A percentile compares a stretch with the other conserved stretches of the same genome.
These are phyloP conservation scores for Notoglanidium macrostoma DNA, from an alignment of 2,797 vertebrate species.

Conservation along the genomic window DNA sequence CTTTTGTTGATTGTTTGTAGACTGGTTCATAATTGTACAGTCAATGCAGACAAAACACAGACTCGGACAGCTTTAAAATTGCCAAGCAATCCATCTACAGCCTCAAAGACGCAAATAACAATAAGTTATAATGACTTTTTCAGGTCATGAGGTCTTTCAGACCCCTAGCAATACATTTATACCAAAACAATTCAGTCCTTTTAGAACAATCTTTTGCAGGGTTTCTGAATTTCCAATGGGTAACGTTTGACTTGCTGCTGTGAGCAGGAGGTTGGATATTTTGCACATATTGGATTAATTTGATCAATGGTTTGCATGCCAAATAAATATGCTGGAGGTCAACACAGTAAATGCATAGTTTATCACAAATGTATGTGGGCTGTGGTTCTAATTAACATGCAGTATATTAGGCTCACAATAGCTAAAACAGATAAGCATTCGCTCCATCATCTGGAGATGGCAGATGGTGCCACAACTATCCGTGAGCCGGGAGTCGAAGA, in stretches of 20 bases:
- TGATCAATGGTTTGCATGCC: background rate
- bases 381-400: background rate
- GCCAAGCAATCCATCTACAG: background rate
- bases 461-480: background rate
- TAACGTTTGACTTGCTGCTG: background rate
- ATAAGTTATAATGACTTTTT: background rate
- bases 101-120: background rate
- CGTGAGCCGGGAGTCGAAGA: background rate
- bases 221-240: background rate
- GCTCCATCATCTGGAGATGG: background rate
- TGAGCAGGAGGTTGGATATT: background rate
- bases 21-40: background rate
- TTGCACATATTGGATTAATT: background rate
- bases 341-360: background rate
- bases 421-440: background rate
- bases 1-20: slow-evolving; percentile 2
- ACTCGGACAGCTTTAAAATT: background rate
- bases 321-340: background rate
- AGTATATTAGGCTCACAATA: background rate
- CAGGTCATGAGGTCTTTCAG: background rate
- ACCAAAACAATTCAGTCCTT: background rate
- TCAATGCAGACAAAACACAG: background rate
- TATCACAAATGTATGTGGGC: background rate
- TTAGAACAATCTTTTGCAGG: background rate
- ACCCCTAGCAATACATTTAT: background rate